phyloP scores from a whole-genome alignment of 2,113 vertebrate genomes.

The Madoqua kirkii region DNA sequence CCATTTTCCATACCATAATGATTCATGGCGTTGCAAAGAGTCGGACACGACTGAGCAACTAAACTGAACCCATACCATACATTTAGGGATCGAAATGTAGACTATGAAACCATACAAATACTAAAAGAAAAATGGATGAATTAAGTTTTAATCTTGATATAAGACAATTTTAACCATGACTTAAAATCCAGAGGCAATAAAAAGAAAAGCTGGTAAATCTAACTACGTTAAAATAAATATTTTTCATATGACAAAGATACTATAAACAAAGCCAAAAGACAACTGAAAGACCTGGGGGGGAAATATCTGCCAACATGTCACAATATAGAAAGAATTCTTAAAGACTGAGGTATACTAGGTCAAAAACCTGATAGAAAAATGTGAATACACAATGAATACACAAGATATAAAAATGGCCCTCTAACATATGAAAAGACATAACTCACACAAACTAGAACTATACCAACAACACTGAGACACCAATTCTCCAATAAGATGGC shows the following conservation, averaged over 20 bases:
- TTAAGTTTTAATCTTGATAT: not conserved
- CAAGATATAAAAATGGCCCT: not conserved
- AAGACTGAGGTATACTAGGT: not conserved
- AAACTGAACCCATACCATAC: not conserved
- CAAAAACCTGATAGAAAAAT: not conserved
- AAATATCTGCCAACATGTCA: not conserved
- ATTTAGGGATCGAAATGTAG: not conserved
- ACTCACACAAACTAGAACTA: not conserved
- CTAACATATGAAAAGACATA: not conserved
- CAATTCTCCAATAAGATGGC: not conserved
- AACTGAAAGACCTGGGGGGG: not conserved
- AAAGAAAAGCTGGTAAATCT: not conserved
- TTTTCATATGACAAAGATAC: not conserved
- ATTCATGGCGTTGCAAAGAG: too few relatives aligned
- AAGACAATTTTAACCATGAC: conserved; percentile 3
- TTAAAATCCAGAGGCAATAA: conserved; percentile 17
- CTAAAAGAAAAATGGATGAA: not conserved
- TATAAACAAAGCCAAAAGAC: not conserved
- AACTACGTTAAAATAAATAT: not conserved
- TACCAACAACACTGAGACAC: not conserved
- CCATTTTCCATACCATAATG: not conserved
- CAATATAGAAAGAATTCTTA: not conserved
- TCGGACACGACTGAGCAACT: too few relatives aligned
- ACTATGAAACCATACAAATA: not conserved
- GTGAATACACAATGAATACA: not conserved